Percentiles rank a stretch among this genome's conserved stretches.
These are phyloP conservation scores for Archocentrus centrarchus DNA, from an alignment of 2,113 vertebrate species.

Conservation along the genomic window DNA sequence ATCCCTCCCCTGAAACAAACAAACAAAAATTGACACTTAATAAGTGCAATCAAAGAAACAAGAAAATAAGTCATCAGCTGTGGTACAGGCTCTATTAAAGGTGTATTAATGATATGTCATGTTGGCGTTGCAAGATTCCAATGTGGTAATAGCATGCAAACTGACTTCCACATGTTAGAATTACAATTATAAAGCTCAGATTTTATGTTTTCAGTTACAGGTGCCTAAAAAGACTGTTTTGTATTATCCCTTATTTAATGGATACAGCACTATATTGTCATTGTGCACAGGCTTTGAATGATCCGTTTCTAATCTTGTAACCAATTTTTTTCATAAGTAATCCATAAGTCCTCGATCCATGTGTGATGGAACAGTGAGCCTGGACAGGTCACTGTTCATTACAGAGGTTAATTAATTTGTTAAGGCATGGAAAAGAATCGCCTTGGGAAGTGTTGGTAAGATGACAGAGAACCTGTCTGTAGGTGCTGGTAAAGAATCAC, in stretches of 20 bases:
- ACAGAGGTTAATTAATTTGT: background rate
- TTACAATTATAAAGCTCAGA: background rate
- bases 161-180: background rate
- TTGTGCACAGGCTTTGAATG: background rate
- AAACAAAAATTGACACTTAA: background rate
- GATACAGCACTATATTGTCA: background rate
- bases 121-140: background rate
- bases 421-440: background rate
- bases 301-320: background rate
- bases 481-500: background rate
- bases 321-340: background rate
- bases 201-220: background rate
- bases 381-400: background rate
- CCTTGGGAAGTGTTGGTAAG: accelerated
- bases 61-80: background rate
- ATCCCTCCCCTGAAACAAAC: slow-evolving; percentile 28
- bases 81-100: too few relatives aligned
- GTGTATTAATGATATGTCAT: background rate
- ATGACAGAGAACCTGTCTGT: background rate
- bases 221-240: background rate
- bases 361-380: too few relatives aligned
- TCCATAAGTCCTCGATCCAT: background rate
- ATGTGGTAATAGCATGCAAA: background rate
- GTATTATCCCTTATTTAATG: background rate
- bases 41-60: background rate